Conservation (phyloP, 2,797 vertebrate species). For the Chaenodraco wilsoni region DNA sequence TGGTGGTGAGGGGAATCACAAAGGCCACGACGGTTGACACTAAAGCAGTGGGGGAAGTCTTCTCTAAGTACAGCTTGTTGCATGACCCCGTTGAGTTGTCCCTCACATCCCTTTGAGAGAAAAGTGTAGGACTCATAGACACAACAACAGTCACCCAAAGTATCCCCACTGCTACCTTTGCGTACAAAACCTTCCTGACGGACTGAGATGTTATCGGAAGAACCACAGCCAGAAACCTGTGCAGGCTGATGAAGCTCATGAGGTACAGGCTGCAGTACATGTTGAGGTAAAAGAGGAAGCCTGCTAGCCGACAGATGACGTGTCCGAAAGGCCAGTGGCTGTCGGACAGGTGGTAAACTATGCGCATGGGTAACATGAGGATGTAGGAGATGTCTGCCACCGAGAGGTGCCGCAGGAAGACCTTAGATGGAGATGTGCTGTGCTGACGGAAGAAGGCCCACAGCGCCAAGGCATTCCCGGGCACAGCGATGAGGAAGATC, state of each 20-base stretch:
- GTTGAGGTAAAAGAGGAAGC: slow-evolving; percentile 84
- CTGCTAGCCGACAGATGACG: slow-evolving; percentile 70
- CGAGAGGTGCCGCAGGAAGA: slow-evolving; percentile 80
- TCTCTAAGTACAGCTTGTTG: slow-evolving; percentile 79
- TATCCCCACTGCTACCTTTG: slow-evolving; percentile 63
- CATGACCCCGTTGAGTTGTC: slow-evolving; percentile 64
- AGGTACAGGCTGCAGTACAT: slow-evolving; percentile 84
- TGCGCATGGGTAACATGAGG: slow-evolving; percentile 80
- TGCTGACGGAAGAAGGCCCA: slow-evolving; percentile 77
- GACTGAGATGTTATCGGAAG: slow-evolving; percentile 65
- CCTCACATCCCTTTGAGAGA: slow-evolving; percentile 35
- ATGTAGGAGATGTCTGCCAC: slow-evolving; percentile 82
- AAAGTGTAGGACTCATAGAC: slow-evolving; percentile 72
- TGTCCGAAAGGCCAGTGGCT: slow-evolving; percentile 78
- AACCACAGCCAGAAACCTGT: slow-evolving; percentile 79
- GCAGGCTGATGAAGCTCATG: slow-evolving; percentile 82
- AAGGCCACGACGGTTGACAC: slow-evolving; percentile 80
- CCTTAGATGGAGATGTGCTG: slow-evolving; percentile 63
- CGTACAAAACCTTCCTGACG: slow-evolving; percentile 69
- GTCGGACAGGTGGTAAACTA: slow-evolving; percentile 77
- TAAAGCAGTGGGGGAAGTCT: slow-evolving; percentile 64
- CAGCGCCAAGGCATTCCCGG: slow-evolving; percentile 78
- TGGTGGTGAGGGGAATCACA: slow-evolving; percentile 71
- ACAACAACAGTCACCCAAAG: slow-evolving; percentile 74
- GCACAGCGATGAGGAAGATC: slow-evolving; percentile 79